These are phyloP conservation scores for Eulithis testata DNA, from an alignment of 2,888 invertebrate species.

Conservation along the genomic window DNA sequence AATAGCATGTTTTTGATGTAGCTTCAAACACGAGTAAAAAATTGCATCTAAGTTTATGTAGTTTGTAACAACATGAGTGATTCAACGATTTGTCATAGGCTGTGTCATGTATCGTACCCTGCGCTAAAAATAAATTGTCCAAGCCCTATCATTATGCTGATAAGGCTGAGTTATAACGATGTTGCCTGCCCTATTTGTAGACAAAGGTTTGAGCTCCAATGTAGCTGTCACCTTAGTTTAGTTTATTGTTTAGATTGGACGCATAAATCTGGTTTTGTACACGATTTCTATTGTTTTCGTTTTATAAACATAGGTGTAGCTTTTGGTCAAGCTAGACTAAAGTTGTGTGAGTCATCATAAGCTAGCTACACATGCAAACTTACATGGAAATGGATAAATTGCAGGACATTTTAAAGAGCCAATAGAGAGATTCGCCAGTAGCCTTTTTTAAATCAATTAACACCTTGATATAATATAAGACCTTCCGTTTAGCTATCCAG, in stretches of 20 bases:
- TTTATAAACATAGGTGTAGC: conserved; percentile 12
- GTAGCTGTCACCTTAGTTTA: conserved; percentile 38
- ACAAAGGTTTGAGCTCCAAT: conserved; percentile 36
- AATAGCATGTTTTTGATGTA: no score
- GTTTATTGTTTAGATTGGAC: conserved; percentile 35
- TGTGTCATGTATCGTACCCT: conserved; percentile 51
- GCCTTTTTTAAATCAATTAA: no score
- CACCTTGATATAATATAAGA: no score
- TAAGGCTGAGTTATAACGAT: conserved; percentile 65
- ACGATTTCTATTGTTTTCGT: conserved; percentile 31
- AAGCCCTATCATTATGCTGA: conserved; percentile 51
- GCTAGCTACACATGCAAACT: no score
- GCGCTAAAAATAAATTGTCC: conserved; percentile 59
- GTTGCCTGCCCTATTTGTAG: conserved; percentile 51
- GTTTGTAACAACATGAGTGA: background rate
- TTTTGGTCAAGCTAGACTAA: conserved; percentile 6
- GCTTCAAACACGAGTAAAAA: no score
- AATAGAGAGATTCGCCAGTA: no score
- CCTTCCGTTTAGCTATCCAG: no score
- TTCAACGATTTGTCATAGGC: conserved; percentile 2
- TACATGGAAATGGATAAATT: no score
- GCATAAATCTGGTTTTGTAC: conserved; percentile 29
- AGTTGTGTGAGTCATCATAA: no score
- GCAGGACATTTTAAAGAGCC: no score
- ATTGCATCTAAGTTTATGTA: no score